A percentile compares a stretch with the other conserved stretches of the same genome.
These are phyloP conservation scores for Drosophila ustulata DNA, from an alignment of 2,888 invertebrate genomes.

Conservation along the genomic window DNA sequence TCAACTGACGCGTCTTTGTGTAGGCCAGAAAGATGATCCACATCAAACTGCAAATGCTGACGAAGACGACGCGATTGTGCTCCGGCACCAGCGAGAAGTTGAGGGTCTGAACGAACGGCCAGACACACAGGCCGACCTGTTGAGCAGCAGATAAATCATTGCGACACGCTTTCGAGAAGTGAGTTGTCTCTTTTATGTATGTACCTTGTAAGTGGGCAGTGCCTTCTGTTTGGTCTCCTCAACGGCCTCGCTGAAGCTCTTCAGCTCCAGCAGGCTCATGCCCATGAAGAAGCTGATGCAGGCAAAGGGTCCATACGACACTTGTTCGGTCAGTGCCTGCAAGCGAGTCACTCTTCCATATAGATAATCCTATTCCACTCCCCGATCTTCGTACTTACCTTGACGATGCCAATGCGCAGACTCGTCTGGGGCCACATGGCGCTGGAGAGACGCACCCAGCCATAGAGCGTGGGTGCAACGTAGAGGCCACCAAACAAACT, in stretches of 20 bases:
- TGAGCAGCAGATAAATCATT: not conserved
- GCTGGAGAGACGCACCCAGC: slow-evolving; percentile 91
- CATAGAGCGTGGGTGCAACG: slow-evolving; percentile 92
- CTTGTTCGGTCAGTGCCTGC: slow-evolving; percentile 89
- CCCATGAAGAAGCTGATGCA: slow-evolving; percentile 91
- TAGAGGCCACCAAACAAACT: slow-evolving; percentile 91
- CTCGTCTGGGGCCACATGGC: slow-evolving; percentile 91
- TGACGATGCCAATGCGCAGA: slow-evolving; percentile 90
- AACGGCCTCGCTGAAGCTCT: slow-evolving; percentile 87
- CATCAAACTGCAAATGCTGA: slow-evolving; percentile 89
- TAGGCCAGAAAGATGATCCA: slow-evolving; percentile 92
- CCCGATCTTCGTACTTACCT: slow-evolving; percentile 83
- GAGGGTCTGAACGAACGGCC: slow-evolving; percentile 91
- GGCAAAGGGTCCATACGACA: slow-evolving; percentile 91
- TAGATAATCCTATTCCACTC: no score
- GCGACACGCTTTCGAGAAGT: not conserved
- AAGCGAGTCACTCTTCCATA: slow-evolving; percentile 10
- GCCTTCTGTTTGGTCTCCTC: slow-evolving; percentile 90
- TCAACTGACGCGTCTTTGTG: slow-evolving; percentile 87
- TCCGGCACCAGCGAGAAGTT: slow-evolving; percentile 91
- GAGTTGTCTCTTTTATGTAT: not conserved
- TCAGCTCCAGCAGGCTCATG: slow-evolving; percentile 90
- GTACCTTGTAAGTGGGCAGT: slow-evolving; percentile 88
- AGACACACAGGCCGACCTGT: slow-evolving; percentile 87
- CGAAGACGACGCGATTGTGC: slow-evolving; percentile 90